Conservation (phyloP, 2,113 vertebrate genomes). For the Siniperca knerii region DNA sequence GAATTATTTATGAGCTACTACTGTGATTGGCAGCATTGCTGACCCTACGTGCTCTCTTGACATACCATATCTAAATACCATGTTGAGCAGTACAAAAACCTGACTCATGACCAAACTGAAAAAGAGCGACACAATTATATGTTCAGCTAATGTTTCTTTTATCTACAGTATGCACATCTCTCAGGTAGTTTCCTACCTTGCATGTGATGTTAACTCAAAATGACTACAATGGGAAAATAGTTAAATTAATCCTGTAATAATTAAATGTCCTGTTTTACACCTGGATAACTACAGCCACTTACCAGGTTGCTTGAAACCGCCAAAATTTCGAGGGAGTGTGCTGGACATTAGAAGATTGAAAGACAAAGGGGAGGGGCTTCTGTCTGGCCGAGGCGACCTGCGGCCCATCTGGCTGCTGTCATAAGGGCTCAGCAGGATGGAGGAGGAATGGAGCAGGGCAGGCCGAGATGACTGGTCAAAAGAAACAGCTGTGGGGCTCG, state of each 20-base stretch:
- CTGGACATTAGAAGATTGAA: constrained; percentile 47
- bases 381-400: constrained; percentile 73
- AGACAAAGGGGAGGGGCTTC: constrained; percentile 66
- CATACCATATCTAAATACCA: neutral
- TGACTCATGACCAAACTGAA: neutral
- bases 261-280: no score
- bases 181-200: neutral
- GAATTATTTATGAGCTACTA: neutral
- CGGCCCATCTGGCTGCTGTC: constrained; percentile 57
- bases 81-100: neutral
- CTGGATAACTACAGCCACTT: constrained; percentile 18
- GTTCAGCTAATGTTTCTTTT: neutral
- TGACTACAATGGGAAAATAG: no score
- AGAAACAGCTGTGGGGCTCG: neutral
- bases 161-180: neutral
- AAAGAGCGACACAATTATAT: neutral
- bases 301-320: constrained; percentile 66
- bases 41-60: neutral
- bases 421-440: constrained; percentile 39
- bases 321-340: constrained; percentile 77
- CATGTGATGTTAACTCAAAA: no score
- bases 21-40: neutral
- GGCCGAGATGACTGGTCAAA: constrained; percentile 45
- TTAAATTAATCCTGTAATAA: no score
- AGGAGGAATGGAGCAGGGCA: neutral